These are phyloP conservation scores for Habrosyne pyritoides DNA, from an alignment of 2,888 invertebrate genomes.

Conservation along the genomic window DNA sequence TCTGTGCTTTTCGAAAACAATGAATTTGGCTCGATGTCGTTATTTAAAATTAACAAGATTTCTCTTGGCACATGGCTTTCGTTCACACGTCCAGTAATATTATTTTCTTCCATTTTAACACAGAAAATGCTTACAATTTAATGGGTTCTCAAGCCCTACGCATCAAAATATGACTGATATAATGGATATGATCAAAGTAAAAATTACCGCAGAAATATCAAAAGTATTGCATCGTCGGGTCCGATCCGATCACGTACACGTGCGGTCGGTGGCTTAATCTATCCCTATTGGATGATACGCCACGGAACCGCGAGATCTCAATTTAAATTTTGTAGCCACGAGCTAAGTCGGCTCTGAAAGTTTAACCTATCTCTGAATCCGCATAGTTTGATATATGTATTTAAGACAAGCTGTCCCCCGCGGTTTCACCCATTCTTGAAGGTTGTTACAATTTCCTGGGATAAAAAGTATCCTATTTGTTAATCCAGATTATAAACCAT, in stretches of 20 bases:
- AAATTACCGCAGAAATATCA: constrained; percentile 19
- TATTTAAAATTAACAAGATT: too few species aligned
- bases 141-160: neutral
- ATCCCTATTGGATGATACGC: constrained; percentile 35
- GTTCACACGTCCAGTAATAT: too few species aligned
- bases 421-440: too few species aligned
- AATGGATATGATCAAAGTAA: constrained; percentile 38
- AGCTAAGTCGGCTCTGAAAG: neutral
- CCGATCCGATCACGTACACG: constrained; percentile 46
- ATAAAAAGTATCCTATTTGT: too few species aligned
- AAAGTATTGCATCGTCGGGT: constrained; percentile 35
- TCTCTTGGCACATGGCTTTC: too few species aligned
- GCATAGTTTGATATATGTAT: neutral
- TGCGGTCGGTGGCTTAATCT: constrained; percentile 52
- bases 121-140: too few species aligned
- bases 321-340: neutral
- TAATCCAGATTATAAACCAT: too few species aligned
- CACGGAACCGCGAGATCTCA: constrained; percentile 5
- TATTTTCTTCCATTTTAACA: too few species aligned
- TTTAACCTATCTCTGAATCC: neutral
- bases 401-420: neutral
- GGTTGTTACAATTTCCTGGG: too few species aligned
- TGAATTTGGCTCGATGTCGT: too few species aligned
- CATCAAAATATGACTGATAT: constrained; percentile 14
- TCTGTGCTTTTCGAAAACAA: too few species aligned